Conservation (phyloP, 2,888 invertebrate genomes). For the Lasioglossum zephyrum region DNA sequence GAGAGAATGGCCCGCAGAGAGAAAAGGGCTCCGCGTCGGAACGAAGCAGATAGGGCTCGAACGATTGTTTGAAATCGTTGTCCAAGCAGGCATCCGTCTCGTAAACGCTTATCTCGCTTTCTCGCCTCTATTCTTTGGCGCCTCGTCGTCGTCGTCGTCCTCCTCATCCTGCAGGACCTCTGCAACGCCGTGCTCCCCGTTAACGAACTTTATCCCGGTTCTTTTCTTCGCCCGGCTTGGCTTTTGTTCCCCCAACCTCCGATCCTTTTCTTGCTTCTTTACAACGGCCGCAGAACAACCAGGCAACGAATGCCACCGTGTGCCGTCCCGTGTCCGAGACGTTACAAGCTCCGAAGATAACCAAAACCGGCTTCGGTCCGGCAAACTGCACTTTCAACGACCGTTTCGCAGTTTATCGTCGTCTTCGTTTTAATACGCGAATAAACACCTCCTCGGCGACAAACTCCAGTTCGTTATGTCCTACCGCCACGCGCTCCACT, state of each 20-base stretch:
- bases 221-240: constrained; percentile 18
- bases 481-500: not conserved
- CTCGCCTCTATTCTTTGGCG: constrained; percentile 19
- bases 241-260: constrained; percentile 23
- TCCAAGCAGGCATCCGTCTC: constrained; percentile 52
- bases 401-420: constrained; percentile 39
- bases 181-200: constrained; percentile 12
- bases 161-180: constrained; percentile 13
- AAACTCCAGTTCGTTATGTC: not conserved
- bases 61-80: constrained; percentile 46
- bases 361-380: constrained; percentile 7
- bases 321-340: constrained; percentile 7
- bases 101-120: constrained; percentile 65
- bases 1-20: not conserved
- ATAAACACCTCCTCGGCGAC: constrained; percentile 6
- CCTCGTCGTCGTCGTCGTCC: not conserved
- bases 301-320: not conserved
- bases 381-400: constrained; percentile 35
- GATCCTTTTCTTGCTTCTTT: constrained; percentile 12
- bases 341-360: constrained; percentile 39
- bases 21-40: constrained; percentile 13
- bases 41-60: constrained; percentile 28
- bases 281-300: constrained; percentile 5
- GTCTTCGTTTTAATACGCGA: constrained; percentile 46
- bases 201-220: constrained; percentile 42